These are phyloP conservation scores for Salarias fasciatus DNA, from an alignment of 2,797 vertebrate genomes.

Conservation along the genomic window DNA sequence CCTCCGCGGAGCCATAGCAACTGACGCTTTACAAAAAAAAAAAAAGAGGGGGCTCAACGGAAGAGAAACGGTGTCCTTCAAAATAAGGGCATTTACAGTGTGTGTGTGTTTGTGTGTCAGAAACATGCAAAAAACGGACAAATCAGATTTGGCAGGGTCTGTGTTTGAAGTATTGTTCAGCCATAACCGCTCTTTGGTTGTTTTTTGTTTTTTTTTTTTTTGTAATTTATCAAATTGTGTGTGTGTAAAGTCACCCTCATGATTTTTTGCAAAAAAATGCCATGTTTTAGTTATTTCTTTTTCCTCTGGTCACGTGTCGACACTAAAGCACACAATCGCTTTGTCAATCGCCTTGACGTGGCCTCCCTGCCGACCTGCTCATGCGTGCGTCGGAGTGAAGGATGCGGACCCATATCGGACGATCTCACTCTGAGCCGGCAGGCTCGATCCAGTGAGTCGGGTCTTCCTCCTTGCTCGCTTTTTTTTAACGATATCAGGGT, in stretches of 20 bases:
- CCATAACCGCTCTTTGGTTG: conserved; percentile 39
- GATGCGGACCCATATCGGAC: conserved; percentile 19
- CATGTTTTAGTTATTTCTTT: conserved; percentile 23
- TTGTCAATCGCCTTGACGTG: conserved; percentile 32
- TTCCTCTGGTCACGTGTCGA: conserved; percentile 48
- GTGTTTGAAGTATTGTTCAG: conserved; percentile 38
- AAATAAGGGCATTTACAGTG: no score
- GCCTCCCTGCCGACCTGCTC: conserved; percentile 25
- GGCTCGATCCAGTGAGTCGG: neutral
- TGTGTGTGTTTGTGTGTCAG: conserved; percentile 1
- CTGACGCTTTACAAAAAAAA: no score
- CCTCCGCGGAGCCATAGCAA: no score
- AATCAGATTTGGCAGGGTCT: conserved; percentile 54
- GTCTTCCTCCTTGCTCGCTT: conserved; percentile 7
- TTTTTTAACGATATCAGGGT: conserved; percentile 8
- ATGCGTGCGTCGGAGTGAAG: conserved; percentile 12
- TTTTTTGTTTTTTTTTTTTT: conserved; percentile 49
- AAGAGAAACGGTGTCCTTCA: no score
- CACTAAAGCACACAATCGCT: conserved; percentile 61
- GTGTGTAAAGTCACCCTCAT: conserved; percentile 14
- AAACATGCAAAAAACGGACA: conserved; percentile 51
- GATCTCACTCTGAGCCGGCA: neutral
- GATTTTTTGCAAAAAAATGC: conserved; percentile 14
- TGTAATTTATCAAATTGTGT: conserved; percentile 44
- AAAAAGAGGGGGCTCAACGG: no score